These are phyloP conservation scores for Cheilosia scutellata DNA, from an alignment of 2,888 invertebrate genomes.

Conservation along the genomic window DNA sequence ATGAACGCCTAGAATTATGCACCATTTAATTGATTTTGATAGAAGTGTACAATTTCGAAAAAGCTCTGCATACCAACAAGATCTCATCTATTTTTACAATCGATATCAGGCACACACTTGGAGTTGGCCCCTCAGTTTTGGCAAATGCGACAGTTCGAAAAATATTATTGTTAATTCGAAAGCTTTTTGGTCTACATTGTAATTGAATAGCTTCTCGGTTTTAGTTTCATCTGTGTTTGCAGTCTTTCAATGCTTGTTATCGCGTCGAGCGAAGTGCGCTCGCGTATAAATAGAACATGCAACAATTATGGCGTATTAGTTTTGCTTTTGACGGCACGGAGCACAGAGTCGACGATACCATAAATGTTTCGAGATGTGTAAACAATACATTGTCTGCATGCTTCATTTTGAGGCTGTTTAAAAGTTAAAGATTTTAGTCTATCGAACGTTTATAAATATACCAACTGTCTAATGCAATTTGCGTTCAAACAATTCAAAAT, in stretches of 20 bases:
- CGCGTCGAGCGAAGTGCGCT: conserved; percentile 12
- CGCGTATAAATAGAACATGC: conserved; percentile 23
- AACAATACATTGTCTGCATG: too few species aligned
- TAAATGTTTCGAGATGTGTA: too few species aligned
- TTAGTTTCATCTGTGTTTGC: neutral
- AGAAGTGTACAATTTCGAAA: conserved; percentile 27
- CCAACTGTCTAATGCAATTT: too few species aligned
- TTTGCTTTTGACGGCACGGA: neutral
- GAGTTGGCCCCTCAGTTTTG: conserved; percentile 12
- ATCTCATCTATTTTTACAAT: neutral
- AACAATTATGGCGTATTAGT: conserved; percentile 24
- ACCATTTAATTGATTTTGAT: neutral
- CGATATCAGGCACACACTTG: neutral
- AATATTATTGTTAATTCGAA: neutral
- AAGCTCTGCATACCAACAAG: conserved; percentile 2
- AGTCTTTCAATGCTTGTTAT: conserved; percentile 4
- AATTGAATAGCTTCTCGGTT: neutral
- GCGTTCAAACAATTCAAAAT: too few species aligned
- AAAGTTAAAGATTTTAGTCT: too few species aligned
- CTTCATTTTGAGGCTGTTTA: neutral
- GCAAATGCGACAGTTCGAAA: neutral
- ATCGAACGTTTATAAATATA: too few species aligned
- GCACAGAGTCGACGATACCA: too few species aligned
- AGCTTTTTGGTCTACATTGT: neutral
- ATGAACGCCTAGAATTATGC: conserved; percentile 44